A percentile compares a stretch with the other conserved stretches of the same genome.
Conservation (phyloP, 2,113 vertebrate species). For the Dicaeum eximium region DNA sequence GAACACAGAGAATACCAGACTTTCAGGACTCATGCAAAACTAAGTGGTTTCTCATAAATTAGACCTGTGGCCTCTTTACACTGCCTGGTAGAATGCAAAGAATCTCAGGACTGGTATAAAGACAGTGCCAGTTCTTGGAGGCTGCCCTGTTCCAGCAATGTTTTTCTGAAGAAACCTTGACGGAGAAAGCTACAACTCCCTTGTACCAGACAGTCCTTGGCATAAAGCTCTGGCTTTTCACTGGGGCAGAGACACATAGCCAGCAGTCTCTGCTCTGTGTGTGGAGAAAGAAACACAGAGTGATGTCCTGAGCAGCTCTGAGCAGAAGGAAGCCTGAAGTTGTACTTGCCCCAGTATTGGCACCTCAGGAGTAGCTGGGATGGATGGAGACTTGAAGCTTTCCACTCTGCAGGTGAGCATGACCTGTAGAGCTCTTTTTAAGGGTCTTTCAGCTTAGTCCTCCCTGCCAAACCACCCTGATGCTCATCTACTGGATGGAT, state of each 20-base stretch:
- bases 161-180: not conserved
- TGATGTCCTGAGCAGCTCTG: rapidly evolving
- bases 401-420: not conserved
- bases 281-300: not conserved
- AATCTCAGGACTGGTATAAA: not conserved
- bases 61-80: not conserved
- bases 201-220: not conserved
- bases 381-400: not conserved
- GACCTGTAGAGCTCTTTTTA: not conserved
- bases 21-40: not conserved
- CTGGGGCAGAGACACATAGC: not conserved
- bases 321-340: not conserved
- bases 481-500: not conserved
- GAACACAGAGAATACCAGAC: not conserved
- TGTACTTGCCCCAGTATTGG: not conserved
- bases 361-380: not conserved
- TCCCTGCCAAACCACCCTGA: not conserved
- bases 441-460: not conserved
- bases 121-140: not conserved
- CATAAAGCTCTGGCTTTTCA: not conserved
- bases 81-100: not conserved
- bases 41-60: not conserved
- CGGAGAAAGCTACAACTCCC: not conserved
- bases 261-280: not conserved
- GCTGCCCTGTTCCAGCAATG: not conserved